Evolutionary conservation across 1,140 invertebrate genomes (phyloP).

Genomic region (Drosophila sp.): DNA sequence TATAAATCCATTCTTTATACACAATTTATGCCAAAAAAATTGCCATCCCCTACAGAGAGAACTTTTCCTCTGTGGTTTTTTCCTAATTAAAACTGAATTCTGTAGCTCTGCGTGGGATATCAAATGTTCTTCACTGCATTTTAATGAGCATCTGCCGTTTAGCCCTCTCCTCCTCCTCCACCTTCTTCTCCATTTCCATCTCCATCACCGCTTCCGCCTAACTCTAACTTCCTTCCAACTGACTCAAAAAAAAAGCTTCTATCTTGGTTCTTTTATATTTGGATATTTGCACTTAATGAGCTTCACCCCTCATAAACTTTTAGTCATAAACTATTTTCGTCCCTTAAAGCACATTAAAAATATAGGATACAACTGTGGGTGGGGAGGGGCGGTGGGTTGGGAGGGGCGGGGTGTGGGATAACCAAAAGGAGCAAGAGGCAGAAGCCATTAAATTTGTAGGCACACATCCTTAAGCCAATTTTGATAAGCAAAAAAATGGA

Average conservation of each 20-base stretch:
- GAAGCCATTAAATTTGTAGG: constrained; percentile 56
- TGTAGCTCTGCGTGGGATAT: constrained; percentile 13
- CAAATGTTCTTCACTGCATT: constrained; percentile 41
- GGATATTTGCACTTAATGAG: constrained; percentile 69
- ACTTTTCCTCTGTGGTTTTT: constrained; percentile 1
- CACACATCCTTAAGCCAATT: constrained; percentile 69
- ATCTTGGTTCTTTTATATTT: constrained; percentile 32
- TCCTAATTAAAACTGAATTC: not conserved
- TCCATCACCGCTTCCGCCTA: not conserved
- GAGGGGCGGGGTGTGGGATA: not conserved
- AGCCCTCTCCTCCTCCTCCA: not conserved
- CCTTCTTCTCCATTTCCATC: too few relatives aligned
- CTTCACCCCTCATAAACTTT: constrained; percentile 53
- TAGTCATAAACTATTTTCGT: constrained; percentile 60
- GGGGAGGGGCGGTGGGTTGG: not conserved
- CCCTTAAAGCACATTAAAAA: constrained; percentile 34
- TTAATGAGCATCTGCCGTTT: constrained; percentile 40
- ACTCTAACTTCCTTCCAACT: not conserved
- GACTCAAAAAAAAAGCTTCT: not conserved
- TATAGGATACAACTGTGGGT: constrained; percentile 5
- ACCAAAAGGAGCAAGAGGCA: constrained; percentile 9
- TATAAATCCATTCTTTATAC: not conserved
- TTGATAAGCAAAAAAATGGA: constrained; percentile 57
- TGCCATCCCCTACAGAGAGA: not conserved
- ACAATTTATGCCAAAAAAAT: not conserved